Percentiles rank a stretch among this genome's conserved stretches.
Evolutionary conservation across 2,113 vertebrate genomes (phyloP).

Genomic region (Acanthisitta chloris): DNA sequence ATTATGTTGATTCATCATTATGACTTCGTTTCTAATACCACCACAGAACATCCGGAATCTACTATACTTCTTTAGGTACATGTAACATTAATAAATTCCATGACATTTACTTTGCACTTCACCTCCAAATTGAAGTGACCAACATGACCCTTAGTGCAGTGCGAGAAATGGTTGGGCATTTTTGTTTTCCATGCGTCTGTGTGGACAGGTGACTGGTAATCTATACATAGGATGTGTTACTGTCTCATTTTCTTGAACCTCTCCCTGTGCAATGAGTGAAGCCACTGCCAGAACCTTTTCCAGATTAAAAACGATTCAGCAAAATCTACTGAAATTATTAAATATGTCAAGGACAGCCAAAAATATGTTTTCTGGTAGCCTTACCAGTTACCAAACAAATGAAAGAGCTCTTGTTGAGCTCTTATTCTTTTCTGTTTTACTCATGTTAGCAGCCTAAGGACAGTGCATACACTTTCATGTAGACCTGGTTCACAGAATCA

Average conservation of each 20-base stretch:
- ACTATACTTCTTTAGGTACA: not conserved
- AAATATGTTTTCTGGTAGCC: not conserved
- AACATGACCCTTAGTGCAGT: not conserved
- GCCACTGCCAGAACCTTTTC: not conserved
- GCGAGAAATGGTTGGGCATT: fast-evolving
- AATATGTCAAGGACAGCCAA: not conserved
- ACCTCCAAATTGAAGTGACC: not conserved
- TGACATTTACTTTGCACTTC: not conserved
- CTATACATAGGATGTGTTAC: not conserved
- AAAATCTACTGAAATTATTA: not conserved
- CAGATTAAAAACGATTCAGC: not conserved
- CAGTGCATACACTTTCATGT: fast-evolving
- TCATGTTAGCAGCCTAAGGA: not conserved
- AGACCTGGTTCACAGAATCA: not conserved
- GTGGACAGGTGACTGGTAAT: not conserved
- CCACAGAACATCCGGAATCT: not conserved
- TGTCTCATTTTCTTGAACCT: not conserved
- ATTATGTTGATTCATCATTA: not conserved
- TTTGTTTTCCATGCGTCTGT: fast-evolving
- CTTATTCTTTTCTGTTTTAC: not conserved
- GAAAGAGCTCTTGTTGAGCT: not conserved
- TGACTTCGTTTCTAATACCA: not conserved
- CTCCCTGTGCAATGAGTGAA: not conserved
- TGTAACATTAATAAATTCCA: not conserved
- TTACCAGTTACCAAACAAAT: not conserved